These are phyloP conservation scores for Pteria penguin DNA, from an alignment of 2,888 invertebrate species.

Conservation along the genomic window DNA sequence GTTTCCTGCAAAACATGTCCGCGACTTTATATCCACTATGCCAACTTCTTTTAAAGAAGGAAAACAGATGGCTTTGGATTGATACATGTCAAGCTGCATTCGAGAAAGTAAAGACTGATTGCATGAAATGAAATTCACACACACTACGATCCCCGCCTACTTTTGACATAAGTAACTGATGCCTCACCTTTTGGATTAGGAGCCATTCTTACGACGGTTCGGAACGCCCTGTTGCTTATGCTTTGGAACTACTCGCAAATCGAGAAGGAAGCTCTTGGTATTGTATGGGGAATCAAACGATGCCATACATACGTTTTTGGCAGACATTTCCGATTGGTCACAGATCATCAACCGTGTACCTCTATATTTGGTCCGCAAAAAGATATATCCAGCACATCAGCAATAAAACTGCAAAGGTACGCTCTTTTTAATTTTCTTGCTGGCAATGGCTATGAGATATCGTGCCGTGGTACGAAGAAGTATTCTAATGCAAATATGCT, in stretches of 20 bases:
- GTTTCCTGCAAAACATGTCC: constrained; percentile 26
- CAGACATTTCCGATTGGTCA: constrained; percentile 63
- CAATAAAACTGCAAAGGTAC: constrained; percentile 66
- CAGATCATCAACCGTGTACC: constrained; percentile 79
- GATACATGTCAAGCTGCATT: constrained; percentile 12
- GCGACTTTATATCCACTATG: constrained; percentile 34
- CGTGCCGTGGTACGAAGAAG: constrained; percentile 56
- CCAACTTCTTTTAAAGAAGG: constrained; percentile 19
- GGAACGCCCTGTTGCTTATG: constrained; percentile 71
- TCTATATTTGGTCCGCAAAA: constrained; percentile 73
- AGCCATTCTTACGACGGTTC: constrained; percentile 60
- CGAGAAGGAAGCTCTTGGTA: constrained; percentile 56
- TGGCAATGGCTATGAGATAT: constrained; percentile 72
- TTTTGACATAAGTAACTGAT: constrained; percentile 68
- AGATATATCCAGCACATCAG: constrained; percentile 60
- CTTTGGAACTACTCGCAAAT: constrained; percentile 64
- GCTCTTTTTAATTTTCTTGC: constrained; percentile 61
- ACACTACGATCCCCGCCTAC: constrained; percentile 64
- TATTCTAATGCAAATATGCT: not conserved
- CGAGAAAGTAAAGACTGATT: constrained; percentile 41
- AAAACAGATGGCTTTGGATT: constrained; percentile 36
- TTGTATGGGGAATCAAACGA: constrained; percentile 48
- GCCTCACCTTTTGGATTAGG: constrained; percentile 73
- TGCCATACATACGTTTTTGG: constrained; percentile 54
- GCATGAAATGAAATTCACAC: constrained; percentile 66